A percentile compares a stretch with the other conserved stretches of the same genome.
Evolutionary conservation across 2,797 vertebrate species (phyloP).

Genomic region (Siniperca scherzeri): DNA sequence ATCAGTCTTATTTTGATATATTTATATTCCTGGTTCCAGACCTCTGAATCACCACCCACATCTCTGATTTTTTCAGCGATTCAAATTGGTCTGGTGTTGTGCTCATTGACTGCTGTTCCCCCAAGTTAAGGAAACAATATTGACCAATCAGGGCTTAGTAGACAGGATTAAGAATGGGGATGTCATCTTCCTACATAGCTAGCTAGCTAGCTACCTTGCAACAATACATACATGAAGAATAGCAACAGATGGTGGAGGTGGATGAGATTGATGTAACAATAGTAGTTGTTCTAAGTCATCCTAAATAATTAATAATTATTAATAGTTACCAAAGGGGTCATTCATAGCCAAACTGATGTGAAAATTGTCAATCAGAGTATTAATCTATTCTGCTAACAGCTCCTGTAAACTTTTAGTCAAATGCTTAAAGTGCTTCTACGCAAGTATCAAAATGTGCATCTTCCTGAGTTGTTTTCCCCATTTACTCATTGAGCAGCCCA

Average conservation of each 20-base stretch:
- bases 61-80: too few species aligned
- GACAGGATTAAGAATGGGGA: neutral
- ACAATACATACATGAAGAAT: neutral
- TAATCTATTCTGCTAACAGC: slow-evolving; percentile 15
- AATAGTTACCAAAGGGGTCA: neutral
- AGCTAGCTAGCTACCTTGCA: neutral
- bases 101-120: neutral
- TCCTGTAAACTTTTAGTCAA: slow-evolving; percentile 22
- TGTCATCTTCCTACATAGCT: neutral
- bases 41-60: too few species aligned
- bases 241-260: neutral
- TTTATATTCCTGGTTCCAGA: too few species aligned
- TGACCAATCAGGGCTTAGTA: neutral
- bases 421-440: slow-evolving; percentile 9
- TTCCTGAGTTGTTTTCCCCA: slow-evolving; percentile 55
- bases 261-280: neutral
- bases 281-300: neutral
- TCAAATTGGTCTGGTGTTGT: too few species aligned
- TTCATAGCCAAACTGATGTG: neutral
- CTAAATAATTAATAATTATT: neutral
- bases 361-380: neutral
- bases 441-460: slow-evolving; percentile 34
- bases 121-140: neutral
- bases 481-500: slow-evolving; percentile 55
- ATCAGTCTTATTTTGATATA: neutral